Conservation (phyloP, 2,888 invertebrate genomes). For the Limnephilus lunatus region DNA sequence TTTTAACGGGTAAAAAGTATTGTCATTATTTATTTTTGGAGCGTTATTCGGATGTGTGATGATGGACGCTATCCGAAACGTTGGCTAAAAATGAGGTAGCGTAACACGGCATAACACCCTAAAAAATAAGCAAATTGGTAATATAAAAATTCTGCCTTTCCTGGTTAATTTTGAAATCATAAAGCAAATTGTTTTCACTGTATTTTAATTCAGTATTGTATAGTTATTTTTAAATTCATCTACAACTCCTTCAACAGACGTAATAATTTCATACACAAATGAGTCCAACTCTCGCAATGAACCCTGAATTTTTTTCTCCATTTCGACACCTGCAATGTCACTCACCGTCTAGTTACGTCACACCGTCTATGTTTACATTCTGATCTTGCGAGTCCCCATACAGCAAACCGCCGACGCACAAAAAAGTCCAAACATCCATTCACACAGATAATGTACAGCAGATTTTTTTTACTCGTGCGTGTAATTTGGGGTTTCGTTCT, state of each 20-base stretch:
- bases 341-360: constrained; percentile 42
- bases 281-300: background rate
- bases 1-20: no score
- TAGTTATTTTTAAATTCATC: background rate
- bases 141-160: no score
- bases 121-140: no score
- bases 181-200: background rate
- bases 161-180: no score
- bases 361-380: constrained; percentile 38
- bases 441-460: background rate
- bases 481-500: background rate
- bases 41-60: no score
- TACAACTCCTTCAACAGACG: background rate
- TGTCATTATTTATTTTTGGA: no score
- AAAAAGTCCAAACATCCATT: background rate
- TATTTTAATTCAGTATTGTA: background rate
- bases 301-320: background rate
- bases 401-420: background rate
- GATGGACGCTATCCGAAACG: no score
- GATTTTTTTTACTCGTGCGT: background rate
- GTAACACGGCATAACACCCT: no score
- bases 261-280: background rate
- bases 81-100: no score
- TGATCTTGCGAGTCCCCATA: background rate
- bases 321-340: constrained; percentile 37